Base-by-base conservation (phyloP, 2,888 invertebrate species). In the Chelonus formosanus region DNA sequence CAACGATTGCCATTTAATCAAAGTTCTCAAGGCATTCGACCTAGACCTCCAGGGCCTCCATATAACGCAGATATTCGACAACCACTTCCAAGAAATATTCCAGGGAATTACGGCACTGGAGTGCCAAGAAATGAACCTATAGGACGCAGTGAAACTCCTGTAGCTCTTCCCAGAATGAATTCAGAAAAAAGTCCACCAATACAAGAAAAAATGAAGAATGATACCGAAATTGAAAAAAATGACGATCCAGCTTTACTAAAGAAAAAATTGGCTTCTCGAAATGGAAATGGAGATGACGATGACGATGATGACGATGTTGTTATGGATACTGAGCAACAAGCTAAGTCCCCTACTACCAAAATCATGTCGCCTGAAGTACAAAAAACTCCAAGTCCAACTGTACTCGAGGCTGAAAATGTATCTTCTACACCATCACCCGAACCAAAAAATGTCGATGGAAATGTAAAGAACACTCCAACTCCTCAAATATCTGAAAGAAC, bases 281-380 rank as follows among this genome's bases (percentile, higher is more conserved):
- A n/a, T 48, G 35, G 69, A 70, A 59, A 65, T 5, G 7, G 36
- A 62, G 32, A 57, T 45, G 72, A 76, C 6, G 75, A 76, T 32
- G 76, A 78, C 36, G 78, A 80, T 59, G 74, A 72, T 34, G 76
- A 80, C 7, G 79, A 80, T 40, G 79, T 77, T 2, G 74, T 77
- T 8, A 74, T 78, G 69, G 76, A 76, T 57, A 55, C 44, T 0
- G 73, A 78, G n/a, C 65, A 64, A n/a, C 57, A 65, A 3, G 20
- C 20, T 20, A 20, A 20, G 20, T 20, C 20, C 20, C 20, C 20
- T 20, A 20, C 20, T 20, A 1, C 20, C 20, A 20, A 20, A 20
- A 20, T 20, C 20, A 20, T 20, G 20, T 20, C 20, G 2, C 20
- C 20, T 20, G 20, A 20, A 20, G 20, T 20, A 20, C 20, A 20